phyloP scores from a whole-genome alignment of 2,888 invertebrate species.

The Ganaspis brasiliensis region DNA sequence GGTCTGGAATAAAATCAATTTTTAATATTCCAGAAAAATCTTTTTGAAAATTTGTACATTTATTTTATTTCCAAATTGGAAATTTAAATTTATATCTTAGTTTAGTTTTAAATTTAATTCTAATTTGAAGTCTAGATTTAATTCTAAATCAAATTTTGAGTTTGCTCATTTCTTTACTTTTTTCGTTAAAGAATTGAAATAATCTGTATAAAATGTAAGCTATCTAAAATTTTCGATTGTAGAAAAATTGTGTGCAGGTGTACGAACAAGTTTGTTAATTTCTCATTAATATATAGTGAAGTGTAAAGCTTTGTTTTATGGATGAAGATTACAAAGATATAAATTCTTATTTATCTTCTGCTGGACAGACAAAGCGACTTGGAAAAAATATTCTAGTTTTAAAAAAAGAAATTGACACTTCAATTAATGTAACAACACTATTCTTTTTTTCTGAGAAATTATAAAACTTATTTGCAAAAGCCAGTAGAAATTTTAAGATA shows the following conservation, averaged over 20 bases:
- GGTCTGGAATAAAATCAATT: no score
- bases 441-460: not conserved
- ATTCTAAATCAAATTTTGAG: not conserved
- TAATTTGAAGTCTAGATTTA: no score
- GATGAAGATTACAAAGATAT: not conserved
- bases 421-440: not conserved
- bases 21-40: no score
- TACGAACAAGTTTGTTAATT: slow-evolving; percentile 9
- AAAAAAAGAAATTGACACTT: not conserved
- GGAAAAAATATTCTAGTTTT: not conserved
- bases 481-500: no score
- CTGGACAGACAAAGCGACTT: slow-evolving; percentile 8
- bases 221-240: not conserved
- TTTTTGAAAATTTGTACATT: no score
- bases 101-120: no score
- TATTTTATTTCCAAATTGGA: no score
- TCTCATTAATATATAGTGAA: not conserved
- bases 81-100: no score
- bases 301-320: not conserved
- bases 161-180: not conserved
- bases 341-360: not conserved
- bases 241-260: not conserved
- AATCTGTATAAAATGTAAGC: not conserved
- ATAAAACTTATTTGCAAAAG: slow-evolving; percentile 13
- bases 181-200: not conserved